phyloP scores from a whole-genome alignment of 1,140 invertebrate species.

The Drosophila watanabei region DNA sequence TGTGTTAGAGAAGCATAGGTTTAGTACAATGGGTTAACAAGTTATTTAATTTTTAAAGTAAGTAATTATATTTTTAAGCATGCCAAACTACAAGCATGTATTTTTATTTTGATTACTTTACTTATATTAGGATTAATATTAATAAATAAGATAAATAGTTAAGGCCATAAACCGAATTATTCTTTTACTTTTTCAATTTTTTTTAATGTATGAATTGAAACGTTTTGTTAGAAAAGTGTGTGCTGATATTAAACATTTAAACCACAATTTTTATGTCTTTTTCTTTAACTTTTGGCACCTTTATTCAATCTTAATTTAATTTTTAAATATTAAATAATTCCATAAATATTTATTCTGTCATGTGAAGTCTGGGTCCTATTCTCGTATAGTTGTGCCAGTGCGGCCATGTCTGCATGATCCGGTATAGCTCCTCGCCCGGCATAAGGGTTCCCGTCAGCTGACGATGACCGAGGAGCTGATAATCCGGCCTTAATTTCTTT shows the following conservation, averaged over 20 bases:
- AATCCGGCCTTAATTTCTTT: constrained; percentile 87
- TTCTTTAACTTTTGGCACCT: constrained; percentile 6
- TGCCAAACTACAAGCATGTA: neutral
- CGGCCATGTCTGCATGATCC: constrained; percentile 87
- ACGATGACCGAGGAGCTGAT: constrained; percentile 88
- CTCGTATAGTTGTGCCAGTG: constrained; percentile 83
- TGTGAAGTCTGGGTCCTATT: constrained; percentile 17
- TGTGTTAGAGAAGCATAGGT: neutral
- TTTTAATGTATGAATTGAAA: neutral
- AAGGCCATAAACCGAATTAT: neutral
- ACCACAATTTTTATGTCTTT: neutral
- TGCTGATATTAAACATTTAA: neutral
- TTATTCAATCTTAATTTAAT: constrained; percentile 20
- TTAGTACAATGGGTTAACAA: constrained; percentile 4
- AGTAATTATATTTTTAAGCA: neutral
- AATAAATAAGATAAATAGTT: no score
- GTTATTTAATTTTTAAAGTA: no score
- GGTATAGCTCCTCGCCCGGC: constrained; percentile 88
- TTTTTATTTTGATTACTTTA: neutral
- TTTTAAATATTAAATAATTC: neutral
- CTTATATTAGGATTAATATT: neutral
- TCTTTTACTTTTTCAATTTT: no score
- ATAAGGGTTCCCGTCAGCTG: constrained; percentile 88
- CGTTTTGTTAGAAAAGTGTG: neutral
- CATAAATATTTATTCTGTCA: constrained; percentile 14